phyloP scores from a whole-genome alignment of 2,888 invertebrate genomes.

The Diarsia rubi region DNA sequence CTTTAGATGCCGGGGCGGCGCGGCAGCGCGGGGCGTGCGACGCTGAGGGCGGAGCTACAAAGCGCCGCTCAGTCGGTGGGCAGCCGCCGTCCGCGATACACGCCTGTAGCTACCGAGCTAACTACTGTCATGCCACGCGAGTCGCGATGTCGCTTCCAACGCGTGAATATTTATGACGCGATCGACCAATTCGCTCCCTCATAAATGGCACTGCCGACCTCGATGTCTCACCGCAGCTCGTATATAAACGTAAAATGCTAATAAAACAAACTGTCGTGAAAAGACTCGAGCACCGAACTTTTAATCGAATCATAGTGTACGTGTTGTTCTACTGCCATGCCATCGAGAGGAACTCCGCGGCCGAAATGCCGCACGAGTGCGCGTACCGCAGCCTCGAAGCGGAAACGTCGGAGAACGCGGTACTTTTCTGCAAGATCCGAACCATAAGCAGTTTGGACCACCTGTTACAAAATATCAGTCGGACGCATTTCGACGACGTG shows the following conservation, averaged over 20 bases:
- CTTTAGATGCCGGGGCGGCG: slow-evolving; percentile 85
- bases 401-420: slow-evolving; percentile 90
- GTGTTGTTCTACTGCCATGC: slow-evolving; percentile 89
- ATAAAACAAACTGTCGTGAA: slow-evolving; percentile 86
- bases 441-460: slow-evolving; percentile 93
- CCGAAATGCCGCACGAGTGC: slow-evolving; percentile 92
- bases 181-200: slow-evolving; percentile 82
- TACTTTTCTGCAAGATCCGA: slow-evolving; percentile 93
- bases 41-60: slow-evolving; percentile 85
- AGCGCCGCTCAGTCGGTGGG: slow-evolving; percentile 88
- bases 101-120: slow-evolving; percentile 74
- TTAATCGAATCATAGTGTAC: slow-evolving; percentile 88
- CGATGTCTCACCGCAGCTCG: slow-evolving; percentile 81
- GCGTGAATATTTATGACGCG: slow-evolving; percentile 89
- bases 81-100: slow-evolving; percentile 85
- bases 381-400: slow-evolving; percentile 92
- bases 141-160: slow-evolving; percentile 85
- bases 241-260: slow-evolving; percentile 88
- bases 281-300: slow-evolving; percentile 88
- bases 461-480: slow-evolving; percentile 93
- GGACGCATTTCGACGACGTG: slow-evolving; percentile 92
- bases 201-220: slow-evolving; percentile 88
- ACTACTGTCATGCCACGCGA: slow-evolving; percentile 83
- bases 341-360: slow-evolving; percentile 82
- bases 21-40: slow-evolving; percentile 82